Base-by-base conservation (phyloP, 2,113 vertebrate genomes). In the Morone chrysops region DNA sequence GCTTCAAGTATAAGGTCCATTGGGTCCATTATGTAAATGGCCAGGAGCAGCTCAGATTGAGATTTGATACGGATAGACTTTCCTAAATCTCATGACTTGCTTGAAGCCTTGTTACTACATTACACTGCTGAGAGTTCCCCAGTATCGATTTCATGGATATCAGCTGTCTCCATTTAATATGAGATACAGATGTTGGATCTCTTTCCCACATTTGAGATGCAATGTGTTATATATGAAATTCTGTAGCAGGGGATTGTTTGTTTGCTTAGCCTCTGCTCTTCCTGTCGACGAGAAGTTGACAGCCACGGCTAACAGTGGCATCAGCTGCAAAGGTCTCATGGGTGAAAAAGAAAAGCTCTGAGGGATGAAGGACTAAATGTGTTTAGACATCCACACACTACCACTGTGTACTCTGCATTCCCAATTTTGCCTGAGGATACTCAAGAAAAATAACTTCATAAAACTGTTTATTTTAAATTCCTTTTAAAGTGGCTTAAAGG, bases 161-260 rank as follows among this genome's bases (percentile, higher is more conserved):
- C 86, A 70, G 75, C 61, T 91, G 65, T 85, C 71, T 51, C 70
- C 56, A 51, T 80, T 71, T 67, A 73, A 77, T 84, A 91, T 92
- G 80, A 87, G 79, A 87, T 70, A 70, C 92, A 93, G 93, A 93
- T 93, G 91, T 82, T 31, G 50, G 60, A 68, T 89, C 31, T 16
- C 69, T 85, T 92, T 93, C 92, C 92, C 93, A 93, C 82, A 92
- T 93, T 88, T 71, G 53, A 70, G 70, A 76, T 63, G 75, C 70
- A 68, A 4, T 38, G 56, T 70, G 36, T 85, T 88, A 80, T 31
- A 72, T 45, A 61, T 82, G 62, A 70, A 79, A 68, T 38, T 22
- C 40, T 3, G 48, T 31, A 56, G 50, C 41, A 9, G 17, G 62
- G 76, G 40, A 22, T 76, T 75, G 87, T 90, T 91, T 92, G 84